Conservation (phyloP, 2,113 vertebrate species). For the Tupaia tana region DNA sequence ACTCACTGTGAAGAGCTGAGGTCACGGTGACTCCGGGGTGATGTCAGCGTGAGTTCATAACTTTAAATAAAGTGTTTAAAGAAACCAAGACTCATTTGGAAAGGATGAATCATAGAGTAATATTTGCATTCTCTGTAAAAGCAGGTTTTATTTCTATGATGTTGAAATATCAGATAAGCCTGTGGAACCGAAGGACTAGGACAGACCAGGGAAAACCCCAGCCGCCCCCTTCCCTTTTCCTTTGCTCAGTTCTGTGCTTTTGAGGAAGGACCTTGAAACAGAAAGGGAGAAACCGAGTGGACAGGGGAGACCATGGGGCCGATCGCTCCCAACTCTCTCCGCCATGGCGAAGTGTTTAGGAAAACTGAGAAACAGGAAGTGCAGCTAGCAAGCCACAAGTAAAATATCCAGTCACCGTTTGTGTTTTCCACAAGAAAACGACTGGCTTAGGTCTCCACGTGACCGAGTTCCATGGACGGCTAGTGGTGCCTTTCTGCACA, state of each 20-base stretch:
- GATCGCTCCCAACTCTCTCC: neutral
- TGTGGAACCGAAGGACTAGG: constrained; percentile 8
- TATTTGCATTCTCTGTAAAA: constrained; percentile 73
- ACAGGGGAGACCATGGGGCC: neutral
- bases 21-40: neutral
- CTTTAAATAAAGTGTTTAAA: constrained; percentile 73
- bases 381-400: neutral
- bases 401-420: neutral
- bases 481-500: neutral
- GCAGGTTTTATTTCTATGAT: constrained; percentile 59
- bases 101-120: constrained; percentile 75
- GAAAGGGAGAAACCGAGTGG: neutral
- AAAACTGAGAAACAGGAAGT: constrained; percentile 36
- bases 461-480: neutral
- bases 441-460: neutral
- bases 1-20: constrained; percentile 40
- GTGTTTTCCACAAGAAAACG: constrained; percentile 3
- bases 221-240: constrained; percentile 39
- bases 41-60: constrained; percentile 51
- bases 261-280: constrained; percentile 70
- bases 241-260: constrained; percentile 52
- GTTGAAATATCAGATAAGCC: constrained; percentile 44
- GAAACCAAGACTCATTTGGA: constrained; percentile 68
- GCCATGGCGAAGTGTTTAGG: neutral
- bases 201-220: constrained; percentile 73